Evolutionary conservation across 1,140 invertebrate genomes (phyloP).

Genomic region (Brachionus asplanchnoidis): DNA sequence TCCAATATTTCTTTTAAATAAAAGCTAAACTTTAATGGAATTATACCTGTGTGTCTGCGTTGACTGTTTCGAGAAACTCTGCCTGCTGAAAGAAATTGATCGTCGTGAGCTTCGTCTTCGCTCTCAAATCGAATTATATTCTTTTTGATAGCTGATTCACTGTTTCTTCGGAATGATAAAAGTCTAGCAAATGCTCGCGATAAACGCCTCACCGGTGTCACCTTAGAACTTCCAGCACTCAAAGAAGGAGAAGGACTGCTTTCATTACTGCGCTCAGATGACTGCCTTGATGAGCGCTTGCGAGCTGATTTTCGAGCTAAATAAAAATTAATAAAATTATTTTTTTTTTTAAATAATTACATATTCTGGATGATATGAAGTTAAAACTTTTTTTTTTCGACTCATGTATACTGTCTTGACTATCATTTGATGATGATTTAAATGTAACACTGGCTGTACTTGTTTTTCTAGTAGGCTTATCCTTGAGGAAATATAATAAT

Average conservation of each 20-base stretch:
- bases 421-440: slow-evolving; percentile 38
- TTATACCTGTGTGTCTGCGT: neutral
- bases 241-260: slow-evolving; percentile 9
- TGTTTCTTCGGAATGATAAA: slow-evolving; percentile 14
- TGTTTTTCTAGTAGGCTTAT: slow-evolving; percentile 29
- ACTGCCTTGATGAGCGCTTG: neutral
- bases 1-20: neutral
- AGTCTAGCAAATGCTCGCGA: slow-evolving; percentile 25
- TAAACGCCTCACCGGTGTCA: neutral
- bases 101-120: slow-evolving; percentile 6
- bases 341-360: neutral
- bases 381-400: neutral
- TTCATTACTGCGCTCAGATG: neutral
- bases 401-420: slow-evolving; percentile 8
- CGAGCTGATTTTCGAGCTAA: slow-evolving; percentile 17
- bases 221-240: neutral
- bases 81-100: neutral
- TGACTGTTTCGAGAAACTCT: neutral
- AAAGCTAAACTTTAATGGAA: neutral
- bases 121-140: slow-evolving; percentile 15
- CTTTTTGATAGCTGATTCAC: slow-evolving; percentile 39
- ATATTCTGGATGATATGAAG: neutral
- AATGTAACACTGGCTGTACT: slow-evolving; percentile 38
- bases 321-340: neutral
- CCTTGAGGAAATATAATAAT: neutral